Conservation (phyloP, 2,888 invertebrate species). For the Tenthredo livida region DNA sequence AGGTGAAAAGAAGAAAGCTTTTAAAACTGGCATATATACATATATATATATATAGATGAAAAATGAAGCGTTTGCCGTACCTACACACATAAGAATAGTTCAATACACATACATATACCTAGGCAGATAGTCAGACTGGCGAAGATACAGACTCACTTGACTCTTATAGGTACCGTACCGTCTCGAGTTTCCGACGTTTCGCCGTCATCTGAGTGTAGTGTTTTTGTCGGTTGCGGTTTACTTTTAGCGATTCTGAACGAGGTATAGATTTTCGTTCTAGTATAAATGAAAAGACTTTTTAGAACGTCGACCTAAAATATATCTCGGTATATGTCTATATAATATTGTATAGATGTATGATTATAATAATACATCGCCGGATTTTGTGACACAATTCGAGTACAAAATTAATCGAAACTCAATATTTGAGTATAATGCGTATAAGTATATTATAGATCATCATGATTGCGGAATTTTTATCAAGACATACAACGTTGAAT, state of each 20-base stretch:
- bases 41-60: not conserved
- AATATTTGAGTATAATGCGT: not conserved
- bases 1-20: not conserved
- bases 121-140: constrained; percentile 9
- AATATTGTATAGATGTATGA: too few species aligned
- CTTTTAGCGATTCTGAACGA: constrained; percentile 30
- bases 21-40: constrained; percentile 23
- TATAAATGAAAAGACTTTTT: not conserved
- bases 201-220: not conserved
- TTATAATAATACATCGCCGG: not conserved
- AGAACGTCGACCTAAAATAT: not conserved
- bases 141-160: constrained; percentile 31
- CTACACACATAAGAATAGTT: not conserved
- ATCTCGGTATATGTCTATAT: not conserved
- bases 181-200: constrained; percentile 18
- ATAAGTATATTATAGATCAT: not conserved
- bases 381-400: not conserved
- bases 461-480: constrained; percentile 8
- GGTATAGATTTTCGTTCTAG: constrained; percentile 11
- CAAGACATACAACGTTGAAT: constrained; percentile 9
- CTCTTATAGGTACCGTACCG: constrained; percentile 32
- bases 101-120: not conserved
- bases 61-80: constrained; percentile 9
- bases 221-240: constrained; percentile 37
- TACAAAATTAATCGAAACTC: not conserved